A percentile compares a stretch with the other conserved stretches of the same genome.
phyloP scores from a whole-genome alignment of 2,888 invertebrate genomes.

The Watsonalla binaria region DNA sequence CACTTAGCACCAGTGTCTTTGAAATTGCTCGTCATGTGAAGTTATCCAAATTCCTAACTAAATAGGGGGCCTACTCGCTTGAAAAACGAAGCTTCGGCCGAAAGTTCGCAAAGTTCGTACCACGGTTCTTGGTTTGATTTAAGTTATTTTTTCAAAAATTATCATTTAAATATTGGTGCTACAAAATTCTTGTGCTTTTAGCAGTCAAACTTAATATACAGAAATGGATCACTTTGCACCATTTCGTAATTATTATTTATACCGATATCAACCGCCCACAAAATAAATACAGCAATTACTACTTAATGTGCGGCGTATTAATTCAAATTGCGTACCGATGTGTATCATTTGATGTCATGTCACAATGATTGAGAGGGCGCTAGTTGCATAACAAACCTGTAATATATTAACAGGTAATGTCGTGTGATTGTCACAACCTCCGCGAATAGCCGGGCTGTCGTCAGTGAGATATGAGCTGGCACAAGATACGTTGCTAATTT shows the following conservation, averaged over 20 bases:
- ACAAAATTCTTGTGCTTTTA: too few relatives aligned
- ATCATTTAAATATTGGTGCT: too few relatives aligned
- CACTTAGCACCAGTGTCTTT: background rate
- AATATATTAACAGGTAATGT: conserved; percentile 65
- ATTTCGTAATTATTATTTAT: too few relatives aligned
- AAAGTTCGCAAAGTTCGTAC: too few relatives aligned
- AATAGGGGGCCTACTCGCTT: too few relatives aligned
- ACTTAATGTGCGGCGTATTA: conserved; percentile 1
- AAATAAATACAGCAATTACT: conserved; percentile 1
- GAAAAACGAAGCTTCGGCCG: too few relatives aligned
- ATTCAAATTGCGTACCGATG: conserved; percentile 28
- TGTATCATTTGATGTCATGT: conserved; percentile 53
- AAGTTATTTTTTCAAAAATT: too few relatives aligned
- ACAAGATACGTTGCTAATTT: conserved; percentile 68
- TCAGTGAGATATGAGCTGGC: conserved; percentile 70
- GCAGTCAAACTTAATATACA: too few relatives aligned
- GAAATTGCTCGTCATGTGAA: background rate
- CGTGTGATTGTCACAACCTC: conserved; percentile 61
- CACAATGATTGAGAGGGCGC: conserved; percentile 58
- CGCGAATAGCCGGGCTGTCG: conserved; percentile 59
- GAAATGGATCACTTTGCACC: too few relatives aligned
- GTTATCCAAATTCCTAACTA: too few relatives aligned
- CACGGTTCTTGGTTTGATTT: too few relatives aligned
- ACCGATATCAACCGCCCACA: background rate
- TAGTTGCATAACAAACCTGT: conserved; percentile 45